Base-by-base conservation (phyloP, 2,888 invertebrate genomes). In the Mechanitis messenoides region DNA sequence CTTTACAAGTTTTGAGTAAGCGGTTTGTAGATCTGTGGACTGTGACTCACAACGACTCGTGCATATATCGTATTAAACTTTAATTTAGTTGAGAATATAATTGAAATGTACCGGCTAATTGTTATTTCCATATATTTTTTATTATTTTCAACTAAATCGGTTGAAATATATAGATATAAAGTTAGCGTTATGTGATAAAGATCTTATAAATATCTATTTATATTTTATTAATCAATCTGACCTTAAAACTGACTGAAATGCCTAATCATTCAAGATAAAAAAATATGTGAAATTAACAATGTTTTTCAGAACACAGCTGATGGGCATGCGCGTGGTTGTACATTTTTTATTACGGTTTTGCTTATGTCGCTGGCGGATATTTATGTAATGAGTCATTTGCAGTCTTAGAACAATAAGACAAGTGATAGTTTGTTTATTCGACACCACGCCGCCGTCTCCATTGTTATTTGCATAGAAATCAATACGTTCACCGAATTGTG, bases 391-490 rank as follows among this genome's bases (percentile, higher is more conserved):
- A 65, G 61, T 67, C 68, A 67, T 53, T 56, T 33, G 59, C 42
- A 63, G 63, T 64, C 54, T 63, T 56, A 56, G 63, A 64, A 69
- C 66, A 69, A 69, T 64, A 55, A 62, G 47, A 55, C 35, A 60
- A 56, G 46, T 50, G 59, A 66, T 58, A 28, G 60, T 31, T 57
- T 61, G 60, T 31, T 57, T 61, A 46, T 56, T 58, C 63, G 66
- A 73, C 69, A 69, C 59, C 64, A 61, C 68, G 66, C 67, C 53
- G 59, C 61, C 55, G 64, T 57, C 61, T 64, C 68, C 67, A 65
- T 65, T 68, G 72, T 68, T 68, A 71, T 68, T 69, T 72, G 72
- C 68, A 65, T 62, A 54, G 64, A 69, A 73, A 73, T 72, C 70
- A 67, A 71, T 73, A 70, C 56, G 45, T 33, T 47, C 38, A 42